A percentile compares a stretch with the other conserved stretches of the same genome.
phyloP scores from a whole-genome alignment of 2,113 vertebrate species.

The Halcyon senegalensis region DNA sequence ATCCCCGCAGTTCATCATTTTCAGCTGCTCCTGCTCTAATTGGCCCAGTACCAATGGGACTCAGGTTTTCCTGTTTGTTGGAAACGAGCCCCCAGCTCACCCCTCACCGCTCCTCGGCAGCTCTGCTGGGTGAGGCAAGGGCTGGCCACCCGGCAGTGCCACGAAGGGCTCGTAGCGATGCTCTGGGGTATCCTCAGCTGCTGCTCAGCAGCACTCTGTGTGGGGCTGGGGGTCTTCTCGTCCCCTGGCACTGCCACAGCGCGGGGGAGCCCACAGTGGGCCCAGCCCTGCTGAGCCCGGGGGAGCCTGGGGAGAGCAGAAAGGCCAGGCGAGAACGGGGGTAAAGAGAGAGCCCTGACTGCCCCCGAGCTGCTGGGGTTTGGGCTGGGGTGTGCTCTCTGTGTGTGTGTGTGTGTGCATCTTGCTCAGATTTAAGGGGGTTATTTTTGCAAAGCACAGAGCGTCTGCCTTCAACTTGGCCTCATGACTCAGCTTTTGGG shows the following conservation, averaged over 20 bases:
- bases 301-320: background rate
- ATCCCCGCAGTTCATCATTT: background rate
- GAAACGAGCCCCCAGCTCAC: background rate
- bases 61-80: background rate
- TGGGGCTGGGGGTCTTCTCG: background rate
- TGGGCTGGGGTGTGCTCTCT: background rate
- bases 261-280: background rate
- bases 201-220: background rate
- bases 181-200: background rate
- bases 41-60: background rate
- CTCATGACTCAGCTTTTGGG: background rate
- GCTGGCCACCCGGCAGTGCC: background rate
- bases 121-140: background rate
- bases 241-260: too few relatives aligned
- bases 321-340: background rate
- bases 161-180: background rate
- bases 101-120: background rate
- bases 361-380: background rate
- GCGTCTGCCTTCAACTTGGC: background rate
- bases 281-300: background rate
- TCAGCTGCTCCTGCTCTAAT: background rate
- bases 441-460: background rate
- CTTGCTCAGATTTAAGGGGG: accelerated
- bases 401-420: accelerated
- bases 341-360: background rate